Conservation (phyloP, 2,797 vertebrate species). For the Arrhamphus sclerolepis region DNA sequence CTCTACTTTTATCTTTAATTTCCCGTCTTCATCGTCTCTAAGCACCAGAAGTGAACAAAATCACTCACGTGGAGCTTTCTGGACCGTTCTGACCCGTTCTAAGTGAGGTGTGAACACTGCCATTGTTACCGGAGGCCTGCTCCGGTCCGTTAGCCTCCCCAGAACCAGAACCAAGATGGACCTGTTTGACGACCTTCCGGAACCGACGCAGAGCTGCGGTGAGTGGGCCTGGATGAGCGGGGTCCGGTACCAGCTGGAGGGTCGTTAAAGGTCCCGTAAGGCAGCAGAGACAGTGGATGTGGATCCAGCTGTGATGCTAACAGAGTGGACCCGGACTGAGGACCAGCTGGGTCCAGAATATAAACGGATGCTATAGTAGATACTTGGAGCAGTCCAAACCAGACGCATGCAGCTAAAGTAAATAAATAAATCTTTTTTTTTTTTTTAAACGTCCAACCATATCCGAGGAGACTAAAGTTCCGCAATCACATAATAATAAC, state of each 20-base stretch:
- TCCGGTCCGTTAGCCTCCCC: conserved; percentile 12
- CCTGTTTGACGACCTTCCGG: conserved; percentile 76
- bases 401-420: too few relatives aligned
- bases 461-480: too few relatives aligned
- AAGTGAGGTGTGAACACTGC: background rate
- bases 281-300: background rate
- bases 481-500: too few relatives aligned
- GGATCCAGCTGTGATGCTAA: background rate
- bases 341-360: background rate
- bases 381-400: too few relatives aligned
- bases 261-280: background rate
- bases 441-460: too few relatives aligned
- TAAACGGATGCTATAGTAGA: too few relatives aligned
- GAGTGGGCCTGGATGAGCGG: conserved; percentile 1
- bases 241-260: too few relatives aligned
- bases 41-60: background rate
- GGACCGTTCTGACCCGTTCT: background rate
- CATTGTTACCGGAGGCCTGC: background rate
- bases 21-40: too few relatives aligned
- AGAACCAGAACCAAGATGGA: conserved; percentile 55
- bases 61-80: accelerated
- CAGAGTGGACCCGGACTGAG: background rate
- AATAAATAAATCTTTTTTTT: too few relatives aligned
- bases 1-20: too few relatives aligned
- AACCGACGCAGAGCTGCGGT: conserved; percentile 70